Base-by-base conservation (phyloP, 2,888 invertebrate genomes). In the Galeruca laticollis region DNA sequence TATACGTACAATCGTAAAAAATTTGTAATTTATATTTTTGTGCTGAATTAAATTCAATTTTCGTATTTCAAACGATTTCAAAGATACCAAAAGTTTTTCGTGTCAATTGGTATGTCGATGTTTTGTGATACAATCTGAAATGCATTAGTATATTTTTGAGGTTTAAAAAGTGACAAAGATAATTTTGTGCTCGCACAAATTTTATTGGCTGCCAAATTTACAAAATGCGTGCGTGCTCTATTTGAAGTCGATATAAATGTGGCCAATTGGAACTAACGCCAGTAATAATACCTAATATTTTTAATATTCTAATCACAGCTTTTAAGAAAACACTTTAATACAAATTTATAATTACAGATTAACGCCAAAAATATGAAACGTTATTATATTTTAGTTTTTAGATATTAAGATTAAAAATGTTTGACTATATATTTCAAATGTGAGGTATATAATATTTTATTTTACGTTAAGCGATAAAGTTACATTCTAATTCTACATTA, bases 181-280 rank as follows among this genome's bases (percentile, higher is more conserved):
- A 6, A 62, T 26, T 37, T 52, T 37, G 49, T 35, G 61, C 40
- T 59, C 69, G 71, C 69, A 57, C 71, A 70, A 68, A 71, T 76
- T 69, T 26, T 75, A 72, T 75, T 70, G 70, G 76, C 71, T 74
- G 75, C 74, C 75, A 76, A 77, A 77, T 67, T 20, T 60, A 37
- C 20, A 37, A 37, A 10, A n/a, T 20, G 9, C 43, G 10, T 15
- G 20, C 26, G 40, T n/a, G 15, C 8, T 49, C 13, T 49, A 31
- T 3, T 11, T 6, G 4, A 31, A 18, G 31, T 5, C 15, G n/a
- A 62, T 52, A 37, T 18, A 21, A 51, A 62, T 62, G 62, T 62
- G 51, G 62, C 13, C 62, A 62, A 62, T 2, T 6, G 20, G 37
- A 33, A 18, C 15, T 20, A 37, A 62, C 15, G 20, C 20, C 62